A percentile compares a stretch with the other conserved stretches of the same genome.
phyloP scores from a whole-genome alignment of 2,113 vertebrate genomes.

The Raja brachyura region DNA sequence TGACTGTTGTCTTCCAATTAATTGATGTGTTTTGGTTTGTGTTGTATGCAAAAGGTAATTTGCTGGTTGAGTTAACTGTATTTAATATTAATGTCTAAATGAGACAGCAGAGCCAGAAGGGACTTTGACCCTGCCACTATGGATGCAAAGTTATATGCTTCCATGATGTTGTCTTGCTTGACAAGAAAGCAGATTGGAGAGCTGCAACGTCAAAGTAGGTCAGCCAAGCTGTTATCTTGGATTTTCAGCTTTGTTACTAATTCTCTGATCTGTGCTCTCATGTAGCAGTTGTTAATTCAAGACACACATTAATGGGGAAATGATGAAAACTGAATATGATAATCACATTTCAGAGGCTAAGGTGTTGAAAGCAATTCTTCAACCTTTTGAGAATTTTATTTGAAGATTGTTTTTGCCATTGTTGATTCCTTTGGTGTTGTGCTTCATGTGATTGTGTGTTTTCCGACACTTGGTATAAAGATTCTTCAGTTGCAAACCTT shows the following conservation, averaged over 20 bases:
- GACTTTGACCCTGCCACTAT: background rate
- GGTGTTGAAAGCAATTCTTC: background rate
- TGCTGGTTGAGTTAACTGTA: background rate
- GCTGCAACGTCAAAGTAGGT: background rate
- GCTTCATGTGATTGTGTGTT: background rate
- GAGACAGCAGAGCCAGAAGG: background rate
- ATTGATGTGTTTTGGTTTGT: background rate
- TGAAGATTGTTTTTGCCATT: background rate
- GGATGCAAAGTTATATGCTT: background rate
- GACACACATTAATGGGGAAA: background rate
- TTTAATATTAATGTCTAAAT: background rate
- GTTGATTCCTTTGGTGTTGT: background rate
- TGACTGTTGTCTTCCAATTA: background rate
- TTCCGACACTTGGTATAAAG: background rate
- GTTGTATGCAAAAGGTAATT: no score
- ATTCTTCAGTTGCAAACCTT: background rate
- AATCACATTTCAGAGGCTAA: background rate
- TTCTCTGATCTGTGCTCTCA: background rate
- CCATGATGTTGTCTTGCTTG: background rate
- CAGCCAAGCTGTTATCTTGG: background rate
- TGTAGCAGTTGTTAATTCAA: background rate
- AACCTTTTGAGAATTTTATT: background rate
- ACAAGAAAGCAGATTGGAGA: background rate
- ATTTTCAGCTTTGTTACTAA: background rate
- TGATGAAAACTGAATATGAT: background rate